Evolutionary conservation across 2,113 vertebrate genomes (phyloP), one percentile per base, ranked within the genome.

Genomic region (Chloroceryle aenea): DNA sequence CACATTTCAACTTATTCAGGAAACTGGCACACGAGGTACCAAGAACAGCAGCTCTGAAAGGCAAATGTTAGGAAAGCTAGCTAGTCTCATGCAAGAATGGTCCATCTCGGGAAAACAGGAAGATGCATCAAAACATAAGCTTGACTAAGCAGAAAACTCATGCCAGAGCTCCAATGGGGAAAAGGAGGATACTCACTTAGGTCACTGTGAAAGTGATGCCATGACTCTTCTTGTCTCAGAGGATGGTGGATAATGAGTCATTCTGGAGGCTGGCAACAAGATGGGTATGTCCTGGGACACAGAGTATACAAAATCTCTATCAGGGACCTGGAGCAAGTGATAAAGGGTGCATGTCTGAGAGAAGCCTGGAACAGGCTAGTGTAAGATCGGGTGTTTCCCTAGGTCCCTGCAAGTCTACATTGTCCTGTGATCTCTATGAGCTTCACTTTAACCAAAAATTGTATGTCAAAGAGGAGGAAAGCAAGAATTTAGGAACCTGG

Each of bases 401-500:
- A 42, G 6, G 4, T 29, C 17, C 10, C 8, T 61, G 50, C 1
- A 8, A 34, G 11, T 29, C 20, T 22, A 4, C 3, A 4, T 56
- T 52, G 26, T 72, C 13, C 45, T 34, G 3, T 53, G n/a, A 32
- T 59, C 8, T 78, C 21, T 76, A 17, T 23, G n/a, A 81, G 40
- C 23, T 59, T 66, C 17, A 32, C 5, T 38, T 78, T 43, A 48
- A 82, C 2, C 2, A 90, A 83, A 81, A 45, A 17, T 0, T 4
- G 67, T 34, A 21, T 6, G 9, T n/a, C 38, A 45, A 75, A 68
- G 1, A 61, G 4, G 12, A 74, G 10, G 11, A 66, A 87, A 78
- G 7, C 9, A 53, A 50, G 8, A 67, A 45, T 10, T 53, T 12
- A 21, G 23, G 21, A 81, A 45, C 8, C 53, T 12, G 62, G 19